Conservation (phyloP, 2,888 invertebrate genomes). For the Diaperis boleti region DNA sequence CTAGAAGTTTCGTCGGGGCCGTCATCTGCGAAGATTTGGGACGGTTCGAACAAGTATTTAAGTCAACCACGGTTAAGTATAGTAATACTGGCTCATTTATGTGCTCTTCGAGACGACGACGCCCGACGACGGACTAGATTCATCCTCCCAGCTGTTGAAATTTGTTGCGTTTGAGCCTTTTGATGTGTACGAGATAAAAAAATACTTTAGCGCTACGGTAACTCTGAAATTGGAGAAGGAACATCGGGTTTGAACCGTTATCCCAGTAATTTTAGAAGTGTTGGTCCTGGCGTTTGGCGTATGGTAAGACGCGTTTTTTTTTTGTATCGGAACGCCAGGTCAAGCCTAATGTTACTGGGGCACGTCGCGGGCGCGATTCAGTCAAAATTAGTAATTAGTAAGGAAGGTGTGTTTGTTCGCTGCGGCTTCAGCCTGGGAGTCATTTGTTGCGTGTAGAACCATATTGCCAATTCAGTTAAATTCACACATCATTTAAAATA, state of each 20-base stretch:
- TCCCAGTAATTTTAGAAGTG: too few relatives aligned
- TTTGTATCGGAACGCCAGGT: too few relatives aligned
- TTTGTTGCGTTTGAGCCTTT: conserved; percentile 22
- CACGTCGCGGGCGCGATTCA: conserved; percentile 6
- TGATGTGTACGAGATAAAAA: conserved; percentile 12
- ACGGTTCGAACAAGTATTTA: conserved; percentile 64
- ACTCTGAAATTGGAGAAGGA: conserved; percentile 41
- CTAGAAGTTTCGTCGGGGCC: conserved; percentile 58
- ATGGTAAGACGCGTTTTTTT: too few relatives aligned
- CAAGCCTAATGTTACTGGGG: too few relatives aligned
- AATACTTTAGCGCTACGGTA: conserved; percentile 42
- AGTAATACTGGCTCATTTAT: conserved; percentile 62
- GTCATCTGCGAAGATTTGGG: conserved; percentile 60
- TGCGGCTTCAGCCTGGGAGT: conserved; percentile 54
- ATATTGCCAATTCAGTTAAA: conserved; percentile 63
- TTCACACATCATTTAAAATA: conserved; percentile 64
- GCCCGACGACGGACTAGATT: conserved; percentile 64
- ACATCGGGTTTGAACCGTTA: conserved; percentile 36
- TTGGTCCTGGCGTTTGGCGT: too few relatives aligned
- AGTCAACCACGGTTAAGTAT: conserved; percentile 38
- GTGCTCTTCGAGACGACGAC: conserved; percentile 59
- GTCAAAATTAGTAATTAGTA: conserved; percentile 16
- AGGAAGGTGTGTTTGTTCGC: conserved; percentile 34
- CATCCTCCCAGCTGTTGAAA: conserved; percentile 59
- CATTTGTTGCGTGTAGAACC: conserved; percentile 57